phyloP scores from a whole-genome alignment of 1,140 invertebrate species.

The Hylaeus anthracinus region DNA sequence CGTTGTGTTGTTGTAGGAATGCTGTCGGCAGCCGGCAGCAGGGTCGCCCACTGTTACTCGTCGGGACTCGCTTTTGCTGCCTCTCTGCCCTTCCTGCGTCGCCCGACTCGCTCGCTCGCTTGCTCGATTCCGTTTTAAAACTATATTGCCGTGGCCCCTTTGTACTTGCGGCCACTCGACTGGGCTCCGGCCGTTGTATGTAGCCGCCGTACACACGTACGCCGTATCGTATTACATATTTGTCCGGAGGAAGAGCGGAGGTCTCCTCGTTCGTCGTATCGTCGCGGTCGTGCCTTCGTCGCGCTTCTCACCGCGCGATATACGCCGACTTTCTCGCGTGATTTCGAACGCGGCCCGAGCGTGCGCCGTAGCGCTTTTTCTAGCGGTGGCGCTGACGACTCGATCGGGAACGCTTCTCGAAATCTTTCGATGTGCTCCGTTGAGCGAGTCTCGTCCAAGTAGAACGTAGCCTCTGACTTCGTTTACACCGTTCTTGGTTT shows the following conservation, averaged over 20 bases:
- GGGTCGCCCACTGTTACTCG: slow-evolving; percentile 73
- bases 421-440: neutral
- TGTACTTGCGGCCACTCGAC: slow-evolving; percentile 59
- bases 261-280: slow-evolving; percentile 46
- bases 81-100: slow-evolving; percentile 57
- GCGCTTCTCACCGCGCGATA: slow-evolving; percentile 49
- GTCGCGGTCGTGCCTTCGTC: slow-evolving; percentile 46
- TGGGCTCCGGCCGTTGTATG: neutral
- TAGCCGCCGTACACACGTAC: slow-evolving; percentile 3
- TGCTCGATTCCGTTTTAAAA: slow-evolving; percentile 69
- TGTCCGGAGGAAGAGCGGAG: slow-evolving; percentile 60
- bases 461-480: neutral
- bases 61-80: slow-evolving; percentile 69
- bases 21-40: slow-evolving; percentile 73
- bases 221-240: slow-evolving; percentile 61
- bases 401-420: slow-evolving; percentile 30
- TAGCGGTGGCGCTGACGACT: slow-evolving; percentile 28
- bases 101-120: slow-evolving; percentile 43
- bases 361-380: slow-evolving; percentile 44
- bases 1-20: slow-evolving; percentile 72
- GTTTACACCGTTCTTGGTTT: too few species aligned
- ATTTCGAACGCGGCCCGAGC: slow-evolving; percentile 39
- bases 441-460: neutral
- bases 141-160: slow-evolving; percentile 67
- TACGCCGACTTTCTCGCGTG: slow-evolving; percentile 57